phyloP scores from a whole-genome alignment of 1,140 invertebrate genomes.

The Diprion similis region DNA sequence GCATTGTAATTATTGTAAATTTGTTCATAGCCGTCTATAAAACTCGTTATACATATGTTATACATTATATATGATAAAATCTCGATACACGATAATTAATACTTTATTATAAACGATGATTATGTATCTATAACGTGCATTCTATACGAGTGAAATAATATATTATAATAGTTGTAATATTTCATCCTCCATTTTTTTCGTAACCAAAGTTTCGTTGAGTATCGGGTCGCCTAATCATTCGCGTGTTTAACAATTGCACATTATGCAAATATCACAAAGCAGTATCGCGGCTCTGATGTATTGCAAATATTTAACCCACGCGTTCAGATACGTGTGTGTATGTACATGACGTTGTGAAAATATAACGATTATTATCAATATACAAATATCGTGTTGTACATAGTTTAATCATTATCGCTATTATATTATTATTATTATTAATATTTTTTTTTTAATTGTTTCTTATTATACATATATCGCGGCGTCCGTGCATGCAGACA shows the following conservation, averaged over 20 bases:
- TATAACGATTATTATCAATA: constrained; percentile 25
- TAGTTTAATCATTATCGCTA: constrained; percentile 24
- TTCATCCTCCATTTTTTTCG: constrained; percentile 43
- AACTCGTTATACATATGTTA: background rate
- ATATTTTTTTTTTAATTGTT: background rate
- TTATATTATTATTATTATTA: background rate
- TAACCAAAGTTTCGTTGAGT: constrained; percentile 56
- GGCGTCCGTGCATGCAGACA: background rate
- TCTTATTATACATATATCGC: background rate
- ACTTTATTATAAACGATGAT: constrained; percentile 9
- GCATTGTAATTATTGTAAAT: constrained; percentile 55
- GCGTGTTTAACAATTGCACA: too few relatives aligned
- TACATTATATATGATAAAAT: background rate
- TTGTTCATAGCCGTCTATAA: constrained; percentile 48
- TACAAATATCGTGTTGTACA: constrained; percentile 3
- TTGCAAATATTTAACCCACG: too few relatives aligned
- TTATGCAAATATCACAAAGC: too few relatives aligned
- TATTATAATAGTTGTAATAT: background rate
- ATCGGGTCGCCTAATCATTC: constrained; percentile 11
- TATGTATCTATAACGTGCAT: too few relatives aligned
- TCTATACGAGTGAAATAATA: too few relatives aligned
- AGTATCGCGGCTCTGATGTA: too few relatives aligned
- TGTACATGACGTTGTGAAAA: constrained; percentile 25
- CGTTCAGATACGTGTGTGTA: background rate
- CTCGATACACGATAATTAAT: background rate